These are phyloP conservation scores for Anthonomus grandis DNA, from an alignment of 1,140 invertebrate genomes.

Conservation along the genomic window DNA sequence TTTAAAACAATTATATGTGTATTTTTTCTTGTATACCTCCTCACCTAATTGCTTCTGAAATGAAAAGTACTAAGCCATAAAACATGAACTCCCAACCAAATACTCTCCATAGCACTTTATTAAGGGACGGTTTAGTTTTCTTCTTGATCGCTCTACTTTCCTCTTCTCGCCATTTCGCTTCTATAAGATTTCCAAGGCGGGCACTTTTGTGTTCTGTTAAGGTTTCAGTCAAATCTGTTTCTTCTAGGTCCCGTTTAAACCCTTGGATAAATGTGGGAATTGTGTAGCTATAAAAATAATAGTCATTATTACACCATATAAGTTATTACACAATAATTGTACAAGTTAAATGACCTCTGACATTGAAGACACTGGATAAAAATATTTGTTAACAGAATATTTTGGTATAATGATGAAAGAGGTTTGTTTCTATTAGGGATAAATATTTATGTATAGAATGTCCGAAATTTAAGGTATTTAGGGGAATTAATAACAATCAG, in stretches of 20 bases:
- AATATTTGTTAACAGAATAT: no score
- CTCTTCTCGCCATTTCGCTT: conserved; percentile 52
- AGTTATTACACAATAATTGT: no score
- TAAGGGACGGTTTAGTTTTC: conserved; percentile 42
- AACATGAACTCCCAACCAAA: conserved; percentile 43
- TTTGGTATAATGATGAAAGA: no score
- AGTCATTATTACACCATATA: no score
- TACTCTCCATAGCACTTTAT: conserved; percentile 36
- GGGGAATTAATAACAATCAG: no score
- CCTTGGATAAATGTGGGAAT: conserved; percentile 55
- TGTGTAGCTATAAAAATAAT: conserved; percentile 51
- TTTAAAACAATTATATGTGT: background rate
- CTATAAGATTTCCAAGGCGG: conserved; percentile 55
- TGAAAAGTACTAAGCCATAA: conserved; percentile 43
- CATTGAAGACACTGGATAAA: no score
- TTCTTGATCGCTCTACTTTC: conserved; percentile 41
- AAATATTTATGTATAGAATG: no score
- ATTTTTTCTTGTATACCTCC: background rate
- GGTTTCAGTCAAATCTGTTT: conserved; percentile 59
- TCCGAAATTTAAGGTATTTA: no score
- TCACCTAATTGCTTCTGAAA: conserved; percentile 43
- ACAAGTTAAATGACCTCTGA: no score
- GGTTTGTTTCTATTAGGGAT: no score
- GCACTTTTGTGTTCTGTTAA: conserved; percentile 56
- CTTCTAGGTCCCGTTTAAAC: conserved; percentile 54